Conservation (phyloP, 2,797 vertebrate species). For the Diglossa cyanea region DNA sequence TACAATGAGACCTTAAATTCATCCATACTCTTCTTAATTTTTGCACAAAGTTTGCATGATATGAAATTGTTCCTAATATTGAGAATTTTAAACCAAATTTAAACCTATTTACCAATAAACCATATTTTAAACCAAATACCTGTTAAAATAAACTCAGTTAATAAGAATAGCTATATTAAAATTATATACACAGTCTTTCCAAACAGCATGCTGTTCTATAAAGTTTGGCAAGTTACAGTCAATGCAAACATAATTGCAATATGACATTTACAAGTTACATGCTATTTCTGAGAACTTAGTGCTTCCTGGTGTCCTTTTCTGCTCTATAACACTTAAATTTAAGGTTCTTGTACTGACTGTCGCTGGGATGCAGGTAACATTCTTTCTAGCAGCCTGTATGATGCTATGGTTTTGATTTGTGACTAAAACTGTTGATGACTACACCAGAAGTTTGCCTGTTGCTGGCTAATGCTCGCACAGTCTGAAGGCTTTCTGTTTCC, state of each 20-base stretch:
- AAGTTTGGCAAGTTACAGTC: neutral
- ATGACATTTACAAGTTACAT: neutral
- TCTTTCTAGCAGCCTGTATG: neutral
- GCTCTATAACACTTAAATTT: neutral
- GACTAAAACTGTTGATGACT: neutral
- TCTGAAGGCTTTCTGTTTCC: neutral
- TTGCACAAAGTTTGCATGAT: neutral
- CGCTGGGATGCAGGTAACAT: neutral
- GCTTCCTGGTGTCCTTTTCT: neutral
- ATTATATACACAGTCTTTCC: neutral
- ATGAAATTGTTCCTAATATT: neutral
- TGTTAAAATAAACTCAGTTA: neutral
- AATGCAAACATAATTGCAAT: neutral
- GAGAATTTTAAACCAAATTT: neutral
- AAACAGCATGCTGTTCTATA: neutral
- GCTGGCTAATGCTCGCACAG: neutral
- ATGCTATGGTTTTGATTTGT: neutral
- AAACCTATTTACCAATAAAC: neutral
- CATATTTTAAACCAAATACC: neutral
- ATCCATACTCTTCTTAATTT: neutral
- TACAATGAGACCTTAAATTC: neutral
- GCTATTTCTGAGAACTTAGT: neutral
- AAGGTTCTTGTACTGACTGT: neutral
- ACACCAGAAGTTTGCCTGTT: neutral
- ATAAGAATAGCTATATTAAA: neutral